phyloP scores from a whole-genome alignment of 2,797 vertebrate species.

The Sitta carolinensis region DNA sequence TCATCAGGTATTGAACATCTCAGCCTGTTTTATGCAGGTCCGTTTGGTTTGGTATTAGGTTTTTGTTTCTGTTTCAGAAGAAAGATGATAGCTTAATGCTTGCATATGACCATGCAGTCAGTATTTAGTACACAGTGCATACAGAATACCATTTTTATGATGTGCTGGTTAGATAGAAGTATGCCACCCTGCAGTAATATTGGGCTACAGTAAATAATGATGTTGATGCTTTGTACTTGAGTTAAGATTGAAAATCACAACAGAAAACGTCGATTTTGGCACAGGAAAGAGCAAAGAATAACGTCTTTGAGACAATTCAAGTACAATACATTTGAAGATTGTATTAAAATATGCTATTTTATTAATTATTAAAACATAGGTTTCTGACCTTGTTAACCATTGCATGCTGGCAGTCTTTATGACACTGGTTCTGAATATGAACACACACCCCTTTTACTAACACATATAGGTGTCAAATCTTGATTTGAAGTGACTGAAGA shows the following conservation, averaged over 20 bases:
- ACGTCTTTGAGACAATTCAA: neutral
- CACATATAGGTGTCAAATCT: neutral
- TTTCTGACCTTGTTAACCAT: neutral
- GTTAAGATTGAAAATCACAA: neutral
- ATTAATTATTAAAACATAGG: neutral
- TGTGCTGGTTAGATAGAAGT: neutral
- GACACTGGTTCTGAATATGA: neutral
- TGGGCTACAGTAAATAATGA: neutral
- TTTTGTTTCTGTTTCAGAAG: neutral
- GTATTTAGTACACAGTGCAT: neutral
- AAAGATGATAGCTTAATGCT: neutral
- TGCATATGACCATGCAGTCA: neutral
- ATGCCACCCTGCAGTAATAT: neutral
- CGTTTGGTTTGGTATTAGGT: neutral
- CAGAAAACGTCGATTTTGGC: neutral
- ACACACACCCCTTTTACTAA: neutral
- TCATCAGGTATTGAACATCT: constrained; percentile 59
- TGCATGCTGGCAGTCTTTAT: neutral
- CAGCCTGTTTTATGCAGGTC: neutral
- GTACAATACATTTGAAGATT: neutral
- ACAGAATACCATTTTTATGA: neutral
- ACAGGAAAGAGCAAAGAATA: neutral
- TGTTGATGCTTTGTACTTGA: neutral
- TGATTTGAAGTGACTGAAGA: neutral
- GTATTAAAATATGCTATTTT: neutral